These are phyloP conservation scores for Elaphurus davidianus DNA, from an alignment of 2,113 vertebrate genomes.

Conservation along the genomic window DNA sequence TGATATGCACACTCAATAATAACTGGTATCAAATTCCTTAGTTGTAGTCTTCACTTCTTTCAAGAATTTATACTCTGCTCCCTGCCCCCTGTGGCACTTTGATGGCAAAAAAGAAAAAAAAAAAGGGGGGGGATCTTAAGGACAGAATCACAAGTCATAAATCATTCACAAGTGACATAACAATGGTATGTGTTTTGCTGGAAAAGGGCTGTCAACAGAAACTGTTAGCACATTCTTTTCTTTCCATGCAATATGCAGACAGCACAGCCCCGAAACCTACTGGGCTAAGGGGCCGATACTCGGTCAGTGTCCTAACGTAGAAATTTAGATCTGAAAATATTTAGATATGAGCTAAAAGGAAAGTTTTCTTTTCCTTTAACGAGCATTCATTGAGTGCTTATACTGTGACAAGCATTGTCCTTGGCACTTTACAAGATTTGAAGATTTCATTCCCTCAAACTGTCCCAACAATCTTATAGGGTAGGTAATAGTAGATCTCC, in stretches of 20 bases:
- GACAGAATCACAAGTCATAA: background rate
- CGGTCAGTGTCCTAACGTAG: background rate
- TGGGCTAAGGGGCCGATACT: background rate
- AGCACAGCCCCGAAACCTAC: background rate
- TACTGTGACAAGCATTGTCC: background rate
- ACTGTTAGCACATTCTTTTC: constrained; percentile 3
- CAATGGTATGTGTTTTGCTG: background rate
- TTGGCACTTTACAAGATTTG: background rate
- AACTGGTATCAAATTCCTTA: constrained; percentile 21
- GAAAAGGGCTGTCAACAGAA: background rate
- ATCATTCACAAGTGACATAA: background rate
- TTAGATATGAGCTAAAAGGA: background rate
- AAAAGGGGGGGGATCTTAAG: background rate
- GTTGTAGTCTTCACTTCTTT: constrained; percentile 46
- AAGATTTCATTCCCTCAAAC: background rate
- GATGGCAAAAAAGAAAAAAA: constrained; percentile 39
- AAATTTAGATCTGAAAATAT: constrained; percentile 36
- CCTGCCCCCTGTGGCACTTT: constrained; percentile 66
- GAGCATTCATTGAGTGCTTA: background rate
- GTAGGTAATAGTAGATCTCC: background rate
- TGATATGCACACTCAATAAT: background rate
- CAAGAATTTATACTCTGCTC: constrained; percentile 73
- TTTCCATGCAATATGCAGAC: background rate
- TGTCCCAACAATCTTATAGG: background rate
- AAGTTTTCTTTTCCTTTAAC: background rate